Evolutionary conservation across 1,140 invertebrate species (phyloP).

Genomic region (Cataglyphis hispanica): DNA sequence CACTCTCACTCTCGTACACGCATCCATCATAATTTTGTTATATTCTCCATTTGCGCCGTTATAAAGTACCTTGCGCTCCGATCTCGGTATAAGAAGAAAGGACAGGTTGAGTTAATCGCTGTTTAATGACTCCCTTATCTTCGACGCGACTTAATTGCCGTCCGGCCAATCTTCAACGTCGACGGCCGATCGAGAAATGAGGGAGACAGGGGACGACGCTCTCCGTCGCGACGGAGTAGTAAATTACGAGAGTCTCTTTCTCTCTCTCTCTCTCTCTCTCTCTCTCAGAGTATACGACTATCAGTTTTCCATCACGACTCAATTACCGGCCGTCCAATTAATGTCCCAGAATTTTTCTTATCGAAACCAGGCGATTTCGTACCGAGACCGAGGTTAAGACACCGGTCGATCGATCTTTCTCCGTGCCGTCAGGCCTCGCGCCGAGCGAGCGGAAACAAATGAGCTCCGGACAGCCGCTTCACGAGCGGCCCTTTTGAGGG

Average conservation of each 20-base stretch:
- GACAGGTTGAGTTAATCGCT: constrained; percentile 34
- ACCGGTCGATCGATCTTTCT: constrained; percentile 76
- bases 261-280: too few relatives aligned
- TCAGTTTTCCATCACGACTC: constrained; percentile 75
- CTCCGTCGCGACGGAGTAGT: constrained; percentile 49
- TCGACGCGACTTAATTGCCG: constrained; percentile 51
- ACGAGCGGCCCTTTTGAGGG: constrained; percentile 81
- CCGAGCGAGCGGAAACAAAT: constrained; percentile 80
- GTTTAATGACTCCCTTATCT: constrained; percentile 62
- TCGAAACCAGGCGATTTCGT: constrained; percentile 69
- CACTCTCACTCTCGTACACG: neutral
- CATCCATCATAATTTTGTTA: constrained; percentile 22
- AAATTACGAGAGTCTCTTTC: constrained; percentile 68
- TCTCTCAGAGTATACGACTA: constrained; percentile 22
- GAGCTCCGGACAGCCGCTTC: constrained; percentile 78
- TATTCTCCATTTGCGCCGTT: neutral
- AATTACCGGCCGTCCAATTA: constrained; percentile 72
- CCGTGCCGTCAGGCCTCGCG: constrained; percentile 59
- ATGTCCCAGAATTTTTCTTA: constrained; percentile 72
- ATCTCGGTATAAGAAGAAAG: constrained; percentile 10
- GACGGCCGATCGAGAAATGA: constrained; percentile 26
- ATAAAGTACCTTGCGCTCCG: neutral
- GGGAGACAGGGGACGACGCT: constrained; percentile 24
- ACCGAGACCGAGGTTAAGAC: constrained; percentile 77
- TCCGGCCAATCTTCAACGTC: constrained; percentile 40